phyloP scores from a whole-genome alignment of 1,140 invertebrate genomes.

The Manduca sexta region DNA sequence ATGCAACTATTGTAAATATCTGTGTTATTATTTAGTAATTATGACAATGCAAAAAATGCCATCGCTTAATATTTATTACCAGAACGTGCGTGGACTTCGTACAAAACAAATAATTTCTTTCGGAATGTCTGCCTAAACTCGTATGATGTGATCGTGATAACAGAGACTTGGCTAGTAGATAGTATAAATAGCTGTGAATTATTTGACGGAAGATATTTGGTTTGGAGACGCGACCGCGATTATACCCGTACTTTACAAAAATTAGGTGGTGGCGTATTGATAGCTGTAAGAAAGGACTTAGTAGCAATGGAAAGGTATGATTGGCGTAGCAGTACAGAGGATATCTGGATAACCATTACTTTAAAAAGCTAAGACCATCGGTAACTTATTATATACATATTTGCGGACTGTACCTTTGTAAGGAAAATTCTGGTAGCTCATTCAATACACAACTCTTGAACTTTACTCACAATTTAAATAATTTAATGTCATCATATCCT shows the following conservation, averaged over 20 bases:
- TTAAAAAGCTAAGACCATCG: background rate
- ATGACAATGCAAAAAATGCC: no score
- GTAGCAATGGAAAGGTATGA: conserved; percentile 1
- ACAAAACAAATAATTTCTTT: conserved; percentile 1
- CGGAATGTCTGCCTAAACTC: conserved; percentile 1
- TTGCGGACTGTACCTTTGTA: conserved; percentile 17
- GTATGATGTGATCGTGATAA: conserved; percentile 6
- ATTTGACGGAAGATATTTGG: conserved; percentile 9
- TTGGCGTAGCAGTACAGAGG: conserved; percentile 13
- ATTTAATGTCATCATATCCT: background rate
- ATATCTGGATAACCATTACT: conserved; percentile 13
- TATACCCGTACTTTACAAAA: conserved; percentile 2
- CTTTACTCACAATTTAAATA: conserved; percentile 8
- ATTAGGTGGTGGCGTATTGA: conserved; percentile 8
- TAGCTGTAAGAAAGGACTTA: conserved; percentile 9
- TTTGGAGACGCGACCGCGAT: conserved; percentile 13
- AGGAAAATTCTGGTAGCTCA: conserved; percentile 10
- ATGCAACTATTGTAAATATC: no score
- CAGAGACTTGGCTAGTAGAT: conserved; percentile 7
- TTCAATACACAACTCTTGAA: conserved; percentile 10
- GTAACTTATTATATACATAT: conserved; percentile 8
- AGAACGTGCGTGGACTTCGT: conserved; percentile 2
- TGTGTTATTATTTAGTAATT: no score
- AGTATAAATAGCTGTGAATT: conserved; percentile 4
- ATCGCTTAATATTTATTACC: no score